A percentile compares a stretch with the other conserved stretches of the same genome.
Conservation (phyloP, 2,113 vertebrate genomes). For the Charina bottae region DNA sequence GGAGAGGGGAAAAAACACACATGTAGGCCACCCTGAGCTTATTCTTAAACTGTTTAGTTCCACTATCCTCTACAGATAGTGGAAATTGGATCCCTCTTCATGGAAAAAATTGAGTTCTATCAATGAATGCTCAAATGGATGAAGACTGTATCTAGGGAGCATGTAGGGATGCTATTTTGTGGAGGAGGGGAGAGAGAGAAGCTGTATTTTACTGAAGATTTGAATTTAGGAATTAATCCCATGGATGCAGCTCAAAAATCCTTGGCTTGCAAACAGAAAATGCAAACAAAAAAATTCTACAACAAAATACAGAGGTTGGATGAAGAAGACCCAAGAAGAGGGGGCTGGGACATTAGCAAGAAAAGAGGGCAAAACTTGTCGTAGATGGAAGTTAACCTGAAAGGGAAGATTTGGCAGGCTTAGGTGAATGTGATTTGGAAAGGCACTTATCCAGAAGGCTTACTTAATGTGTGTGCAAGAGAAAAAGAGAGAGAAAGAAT, state of each 20-base stretch:
- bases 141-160: not conserved
- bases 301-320: not conserved
- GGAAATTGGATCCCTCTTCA: too few species aligned
- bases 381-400: not conserved
- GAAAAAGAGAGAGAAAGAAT: not conserved
- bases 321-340: not conserved
- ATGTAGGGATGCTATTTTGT: too few species aligned
- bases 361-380: conserved; percentile 10
- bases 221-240: conserved; percentile 11
- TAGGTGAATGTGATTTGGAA: not conserved
- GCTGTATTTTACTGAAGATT: not conserved
- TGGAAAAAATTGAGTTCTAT: not conserved
- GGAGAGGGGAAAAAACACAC: too few species aligned
- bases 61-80: too few species aligned
- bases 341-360: conserved; percentile 18
- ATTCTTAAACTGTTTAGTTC: too few species aligned
- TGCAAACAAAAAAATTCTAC: conserved; percentile 40
- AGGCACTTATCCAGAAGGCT: not conserved
- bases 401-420: not conserved
- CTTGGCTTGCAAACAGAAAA: conserved; percentile 26
- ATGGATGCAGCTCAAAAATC: rapidly evolving
- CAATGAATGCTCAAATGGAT: not conserved
- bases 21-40: too few species aligned
- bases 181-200: not conserved
- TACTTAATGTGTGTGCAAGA: not conserved